phyloP scores from a whole-genome alignment of 1,140 invertebrate genomes.

The Procambarus clarkii region DNA sequence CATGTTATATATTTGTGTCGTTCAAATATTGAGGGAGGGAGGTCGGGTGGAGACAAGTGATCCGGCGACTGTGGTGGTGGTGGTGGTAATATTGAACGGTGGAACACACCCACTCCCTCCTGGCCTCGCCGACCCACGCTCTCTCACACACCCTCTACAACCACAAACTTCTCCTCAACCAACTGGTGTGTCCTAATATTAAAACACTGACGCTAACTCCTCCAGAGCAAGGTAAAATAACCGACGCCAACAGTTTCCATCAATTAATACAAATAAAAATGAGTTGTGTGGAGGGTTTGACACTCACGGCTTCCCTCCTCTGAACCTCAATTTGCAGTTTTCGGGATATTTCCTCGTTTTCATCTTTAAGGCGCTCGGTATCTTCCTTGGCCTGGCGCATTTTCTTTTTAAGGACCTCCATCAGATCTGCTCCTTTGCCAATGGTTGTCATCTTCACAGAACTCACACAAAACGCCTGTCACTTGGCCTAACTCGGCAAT shows the following conservation, averaged over 20 bases:
- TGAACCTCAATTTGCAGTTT: conserved; percentile 69
- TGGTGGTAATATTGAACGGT: conserved; percentile 39
- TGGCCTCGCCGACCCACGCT: conserved; percentile 4
- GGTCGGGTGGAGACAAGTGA: neutral
- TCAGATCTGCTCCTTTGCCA: conserved; percentile 72
- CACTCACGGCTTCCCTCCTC: conserved; percentile 71
- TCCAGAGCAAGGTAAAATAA: no score
- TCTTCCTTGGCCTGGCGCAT: conserved; percentile 73
- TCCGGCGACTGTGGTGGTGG: neutral
- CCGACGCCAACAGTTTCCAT: no score
- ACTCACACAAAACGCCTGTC: conserved; percentile 22
- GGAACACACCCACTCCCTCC: conserved; percentile 57
- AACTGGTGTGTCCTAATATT: no score
- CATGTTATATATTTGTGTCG: no score
- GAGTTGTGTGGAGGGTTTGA: neutral
- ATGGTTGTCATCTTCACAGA: conserved; percentile 69
- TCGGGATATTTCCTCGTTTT: conserved; percentile 71
- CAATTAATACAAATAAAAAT: no score
- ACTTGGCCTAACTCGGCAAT: conserved; percentile 53
- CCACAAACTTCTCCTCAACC: no score
- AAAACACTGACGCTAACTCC: no score
- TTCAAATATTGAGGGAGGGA: neutral
- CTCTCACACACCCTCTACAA: neutral
- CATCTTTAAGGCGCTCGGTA: conserved; percentile 71
- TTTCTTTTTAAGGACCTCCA: conserved; percentile 73